A percentile compares a stretch with the other conserved stretches of the same genome.
Conservation (phyloP, 2,888 invertebrate species). For the Dicyrtoma fusca region DNA sequence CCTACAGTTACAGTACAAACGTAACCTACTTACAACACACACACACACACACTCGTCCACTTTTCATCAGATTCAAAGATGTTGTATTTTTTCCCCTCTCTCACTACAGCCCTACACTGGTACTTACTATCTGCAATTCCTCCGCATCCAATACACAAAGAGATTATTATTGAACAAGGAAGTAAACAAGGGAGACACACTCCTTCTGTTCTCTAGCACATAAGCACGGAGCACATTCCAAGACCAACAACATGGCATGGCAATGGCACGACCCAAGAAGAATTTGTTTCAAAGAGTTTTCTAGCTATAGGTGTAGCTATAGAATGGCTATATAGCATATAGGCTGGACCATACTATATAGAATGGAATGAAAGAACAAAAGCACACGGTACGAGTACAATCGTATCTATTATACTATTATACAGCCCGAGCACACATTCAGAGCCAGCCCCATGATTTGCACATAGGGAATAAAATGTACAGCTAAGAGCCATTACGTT, state of each 20-base stretch:
- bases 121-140: too few species aligned
- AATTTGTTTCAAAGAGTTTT: too few species aligned
- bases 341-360: too few species aligned
- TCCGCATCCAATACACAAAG: neutral
- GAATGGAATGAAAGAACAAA: neutral
- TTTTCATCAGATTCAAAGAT: neutral
- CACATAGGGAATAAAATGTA: conserved; percentile 55
- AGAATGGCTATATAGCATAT: too few species aligned
- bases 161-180: conserved; percentile 10
- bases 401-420: neutral
- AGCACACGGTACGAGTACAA: neutral
- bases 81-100: neutral
- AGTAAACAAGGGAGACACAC: conserved; percentile 6
- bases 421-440: too few species aligned
- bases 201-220: neutral
- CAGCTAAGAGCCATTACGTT: conserved; percentile 55
- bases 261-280: too few species aligned
- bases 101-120: too few species aligned
- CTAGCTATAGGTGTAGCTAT: too few species aligned
- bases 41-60: too few species aligned
- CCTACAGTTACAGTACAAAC: conserved; percentile 3
- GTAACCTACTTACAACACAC: neutral
- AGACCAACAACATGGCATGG: too few species aligned
- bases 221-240: neutral
- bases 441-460: conserved; percentile 48